Evolutionary conservation across 2,888 invertebrate species (phyloP), one percentile per base, ranked within the genome.

Genomic region (Drosophila limbata): DNA sequence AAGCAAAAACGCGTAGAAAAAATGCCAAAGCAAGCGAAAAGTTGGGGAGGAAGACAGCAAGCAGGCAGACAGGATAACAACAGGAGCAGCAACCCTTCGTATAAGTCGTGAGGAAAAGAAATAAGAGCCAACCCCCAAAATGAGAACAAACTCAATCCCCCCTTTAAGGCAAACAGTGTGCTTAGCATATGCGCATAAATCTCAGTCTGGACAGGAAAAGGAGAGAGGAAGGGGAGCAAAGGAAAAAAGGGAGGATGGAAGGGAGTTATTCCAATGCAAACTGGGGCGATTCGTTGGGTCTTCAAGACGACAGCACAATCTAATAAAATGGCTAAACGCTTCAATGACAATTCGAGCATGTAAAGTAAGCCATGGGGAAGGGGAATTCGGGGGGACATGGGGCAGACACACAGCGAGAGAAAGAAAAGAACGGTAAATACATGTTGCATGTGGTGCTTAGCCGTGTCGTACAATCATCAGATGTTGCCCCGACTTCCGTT

Each of bases 271-370:
- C 69, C 79, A 71, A 60, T 69, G 65, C 64, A 67, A 78, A 81
- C 77, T 77, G 86, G 86, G 69, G 72, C 81, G 87, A 79, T 66
- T 51, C 64, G 55, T 48, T 39, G 60, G 65, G 73, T 77, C 81
- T 79, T 76, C 76, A 75, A 80, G 78, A 77, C 80, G 75, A 80
- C 81, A 75, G 80, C 84, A 76, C 90, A 89, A 89, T 90, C 90
- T 83, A 88, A 91, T 90, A 89, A 89, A 88, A 91, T 91, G 90
- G 79, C 84, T 90, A 90, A 91, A 90, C 85, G 89, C 88, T 90
- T 90, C 89, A 88, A 82, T 89, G 86, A 84, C 88, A 90, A 90
- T 85, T 90, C 88, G 81, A 91, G 87, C 91, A 89, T 91, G 81
- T 86, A 88, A 90, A 90, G 84, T 31, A 45, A 77, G 59, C n/a